These are phyloP conservation scores for Rhizoglyphus robini DNA, from an alignment of 1,140 invertebrate species.

Conservation along the genomic window DNA sequence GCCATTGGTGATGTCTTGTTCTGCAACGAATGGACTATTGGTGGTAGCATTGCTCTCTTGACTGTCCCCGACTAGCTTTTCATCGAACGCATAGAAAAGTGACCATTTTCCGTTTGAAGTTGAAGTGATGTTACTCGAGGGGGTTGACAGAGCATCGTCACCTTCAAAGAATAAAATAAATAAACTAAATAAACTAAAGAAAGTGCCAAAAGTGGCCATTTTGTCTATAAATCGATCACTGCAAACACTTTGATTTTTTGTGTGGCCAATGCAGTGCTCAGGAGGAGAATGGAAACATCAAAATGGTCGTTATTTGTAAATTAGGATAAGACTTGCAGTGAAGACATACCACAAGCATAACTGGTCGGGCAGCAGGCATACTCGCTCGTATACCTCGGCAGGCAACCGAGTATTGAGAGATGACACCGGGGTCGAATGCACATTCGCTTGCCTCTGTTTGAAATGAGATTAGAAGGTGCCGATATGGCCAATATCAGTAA, in stretches of 20 bases:
- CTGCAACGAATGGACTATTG: too few relatives aligned
- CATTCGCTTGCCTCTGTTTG: constrained; percentile 45
- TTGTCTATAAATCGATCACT: too few relatives aligned
- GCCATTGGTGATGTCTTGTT: too few relatives aligned
- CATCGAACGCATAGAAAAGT: neutral
- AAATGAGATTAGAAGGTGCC: neutral
- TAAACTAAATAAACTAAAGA: neutral
- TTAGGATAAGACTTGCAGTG: too few relatives aligned
- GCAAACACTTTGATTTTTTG: too few relatives aligned
- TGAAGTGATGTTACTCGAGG: neutral
- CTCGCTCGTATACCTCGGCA: constrained; percentile 44
- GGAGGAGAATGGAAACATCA: neutral
- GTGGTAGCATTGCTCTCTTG: neutral
- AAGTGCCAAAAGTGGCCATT: neutral
- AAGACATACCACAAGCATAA: constrained; percentile 54
- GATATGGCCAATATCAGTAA: neutral
- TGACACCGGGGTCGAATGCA: constrained; percentile 68
- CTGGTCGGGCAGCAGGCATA: constrained; percentile 66
- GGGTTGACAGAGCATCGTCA: neutral
- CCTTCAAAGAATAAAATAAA: neutral
- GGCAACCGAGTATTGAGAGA: constrained; percentile 58
- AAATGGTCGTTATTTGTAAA: too few relatives aligned
- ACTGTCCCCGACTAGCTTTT: neutral
- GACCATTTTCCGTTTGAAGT: constrained; percentile 9
- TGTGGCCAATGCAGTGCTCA: too few relatives aligned